A percentile compares a stretch with the other conserved stretches of the same genome.
phyloP scores from a whole-genome alignment of 2,888 invertebrate species.

The Cheilosia pagana region DNA sequence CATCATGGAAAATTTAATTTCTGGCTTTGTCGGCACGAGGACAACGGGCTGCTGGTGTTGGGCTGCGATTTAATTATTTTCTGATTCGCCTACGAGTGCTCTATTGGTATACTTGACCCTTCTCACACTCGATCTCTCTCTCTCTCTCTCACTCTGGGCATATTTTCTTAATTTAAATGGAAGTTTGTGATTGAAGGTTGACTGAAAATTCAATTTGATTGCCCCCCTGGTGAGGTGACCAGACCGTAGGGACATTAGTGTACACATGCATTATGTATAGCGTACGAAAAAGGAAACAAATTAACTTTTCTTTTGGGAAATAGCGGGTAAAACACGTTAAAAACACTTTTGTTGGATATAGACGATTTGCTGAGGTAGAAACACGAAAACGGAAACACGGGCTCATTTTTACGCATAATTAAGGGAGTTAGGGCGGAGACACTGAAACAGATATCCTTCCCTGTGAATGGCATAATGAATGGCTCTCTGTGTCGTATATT shows the following conservation, averaged over 20 bases:
- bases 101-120: constrained; percentile 16
- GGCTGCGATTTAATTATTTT: constrained; percentile 56
- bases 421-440: background rate
- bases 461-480: constrained; percentile 72
- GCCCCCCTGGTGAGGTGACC: background rate
- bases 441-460: constrained; percentile 55
- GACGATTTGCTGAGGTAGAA: constrained; percentile 5
- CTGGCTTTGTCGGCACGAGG: background rate
- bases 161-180: constrained; percentile 35
- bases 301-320: constrained; percentile 6
- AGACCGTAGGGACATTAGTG: constrained; percentile 14
- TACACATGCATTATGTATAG: background rate
- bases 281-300: background rate
- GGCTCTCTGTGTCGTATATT: constrained; percentile 71
- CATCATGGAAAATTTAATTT: constrained; percentile 55
- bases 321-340: constrained; percentile 37
- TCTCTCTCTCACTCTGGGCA: background rate
- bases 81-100: constrained; percentile 21
- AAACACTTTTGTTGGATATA: constrained; percentile 41
- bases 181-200: constrained; percentile 32
- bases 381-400: background rate
- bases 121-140: background rate
- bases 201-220: constrained; percentile 44
- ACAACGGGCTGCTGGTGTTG: background rate
- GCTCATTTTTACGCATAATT: constrained; percentile 56